These are phyloP conservation scores for Drosophila auraria DNA, from an alignment of 1,140 invertebrate genomes.

Conservation along the genomic window DNA sequence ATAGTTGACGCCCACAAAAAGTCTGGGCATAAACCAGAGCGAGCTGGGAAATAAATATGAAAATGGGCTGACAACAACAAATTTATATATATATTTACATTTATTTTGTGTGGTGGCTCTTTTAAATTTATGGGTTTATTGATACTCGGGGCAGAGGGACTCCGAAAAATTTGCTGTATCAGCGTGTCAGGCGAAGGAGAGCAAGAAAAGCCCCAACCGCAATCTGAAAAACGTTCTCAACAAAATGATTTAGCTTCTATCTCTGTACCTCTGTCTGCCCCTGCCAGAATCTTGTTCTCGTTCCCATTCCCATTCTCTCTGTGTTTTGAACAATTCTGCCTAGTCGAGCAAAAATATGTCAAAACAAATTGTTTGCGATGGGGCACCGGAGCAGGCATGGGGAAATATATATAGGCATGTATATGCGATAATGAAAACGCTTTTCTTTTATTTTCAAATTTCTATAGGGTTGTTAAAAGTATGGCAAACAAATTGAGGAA, in stretches of 20 bases:
- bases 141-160: slow-evolving; percentile 37
- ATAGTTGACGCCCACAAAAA: slow-evolving; percentile 52
- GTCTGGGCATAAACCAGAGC: slow-evolving; percentile 46
- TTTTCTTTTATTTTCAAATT: not conserved
- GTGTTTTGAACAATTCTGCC: slow-evolving; percentile 58
- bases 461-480: slow-evolving; percentile 5
- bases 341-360: slow-evolving; percentile 55
- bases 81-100: slow-evolving; percentile 53
- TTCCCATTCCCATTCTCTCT: not conserved
- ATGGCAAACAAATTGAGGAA: not conserved
- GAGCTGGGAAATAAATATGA: slow-evolving; percentile 43
- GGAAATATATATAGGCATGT: not conserved
- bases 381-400: not conserved
- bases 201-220: slow-evolving; percentile 35
- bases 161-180: slow-evolving; percentile 56
- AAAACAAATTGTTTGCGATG: slow-evolving; percentile 43
- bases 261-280: slow-evolving; percentile 21
- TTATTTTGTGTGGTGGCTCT: slow-evolving; percentile 39
- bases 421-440: slow-evolving; percentile 28
- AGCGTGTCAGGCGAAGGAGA: slow-evolving; percentile 31
- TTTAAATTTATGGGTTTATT: slow-evolving; percentile 63
- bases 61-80: slow-evolving; percentile 63
- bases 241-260: slow-evolving; percentile 48
- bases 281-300: not conserved
- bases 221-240: slow-evolving; percentile 48